A percentile compares a stretch with the other conserved stretches of the same genome.
Conservation (phyloP, 2,888 invertebrate species). For the Bhutanitis thaidina region DNA sequence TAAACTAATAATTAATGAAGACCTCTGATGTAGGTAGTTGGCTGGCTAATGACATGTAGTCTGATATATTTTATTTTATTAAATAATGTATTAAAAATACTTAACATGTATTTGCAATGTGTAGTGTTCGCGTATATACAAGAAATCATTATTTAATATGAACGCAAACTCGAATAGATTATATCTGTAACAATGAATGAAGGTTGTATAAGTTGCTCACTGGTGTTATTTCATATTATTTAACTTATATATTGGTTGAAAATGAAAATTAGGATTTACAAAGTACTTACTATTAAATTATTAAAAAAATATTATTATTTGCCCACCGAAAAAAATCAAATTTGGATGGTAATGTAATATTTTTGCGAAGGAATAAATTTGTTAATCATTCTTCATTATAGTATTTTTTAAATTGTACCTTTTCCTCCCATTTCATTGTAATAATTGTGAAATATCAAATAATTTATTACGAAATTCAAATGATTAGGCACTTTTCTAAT, state of each 20-base stretch:
- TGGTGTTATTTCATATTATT: slow-evolving; percentile 27
- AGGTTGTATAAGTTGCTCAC: slow-evolving; percentile 47
- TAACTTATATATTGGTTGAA: slow-evolving; percentile 10
- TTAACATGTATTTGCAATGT: slow-evolving; percentile 13
- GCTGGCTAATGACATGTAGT: background rate
- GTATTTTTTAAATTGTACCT: too few relatives aligned
- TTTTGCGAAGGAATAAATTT: slow-evolving; percentile 37
- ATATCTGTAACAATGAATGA: slow-evolving; percentile 34
- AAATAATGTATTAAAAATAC: slow-evolving; percentile 5
- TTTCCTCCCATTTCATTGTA: too few relatives aligned
- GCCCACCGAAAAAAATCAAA: slow-evolving; percentile 43
- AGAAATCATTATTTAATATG: slow-evolving; percentile 31
- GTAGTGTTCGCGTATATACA: too few relatives aligned
- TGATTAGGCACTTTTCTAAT: too few relatives aligned
- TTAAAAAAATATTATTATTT: slow-evolving; percentile 28
- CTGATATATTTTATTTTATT: background rate
- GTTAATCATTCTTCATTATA: slow-evolving; percentile 30
- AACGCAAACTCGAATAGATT: slow-evolving; percentile 62
- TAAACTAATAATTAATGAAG: too few relatives aligned
- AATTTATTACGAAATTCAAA: too few relatives aligned
- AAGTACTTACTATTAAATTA: slow-evolving; percentile 27
- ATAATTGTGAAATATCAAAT: too few relatives aligned
- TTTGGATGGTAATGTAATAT: slow-evolving; percentile 23
- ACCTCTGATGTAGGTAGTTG: too few relatives aligned
- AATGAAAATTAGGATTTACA: background rate